A percentile compares a stretch with the other conserved stretches of the same genome.
phyloP scores from a whole-genome alignment of 1,140 invertebrate genomes.

The Pectinophora gossypiella region DNA sequence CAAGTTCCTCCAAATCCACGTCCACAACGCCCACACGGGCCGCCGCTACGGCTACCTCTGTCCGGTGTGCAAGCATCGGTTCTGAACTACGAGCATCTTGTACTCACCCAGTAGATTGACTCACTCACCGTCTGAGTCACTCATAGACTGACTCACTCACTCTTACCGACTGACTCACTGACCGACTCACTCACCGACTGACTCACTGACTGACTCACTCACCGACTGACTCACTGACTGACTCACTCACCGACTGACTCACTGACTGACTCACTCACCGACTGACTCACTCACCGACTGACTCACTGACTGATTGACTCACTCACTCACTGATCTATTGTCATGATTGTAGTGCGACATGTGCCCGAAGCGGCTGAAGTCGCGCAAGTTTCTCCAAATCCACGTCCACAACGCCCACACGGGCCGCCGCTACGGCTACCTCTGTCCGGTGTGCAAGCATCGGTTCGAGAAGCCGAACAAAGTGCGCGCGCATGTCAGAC shows the following conservation, averaged over 20 bases:
- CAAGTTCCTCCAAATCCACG: slow-evolving; percentile 65
- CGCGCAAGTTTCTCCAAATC: slow-evolving; percentile 62
- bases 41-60: slow-evolving; percentile 56
- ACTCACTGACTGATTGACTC: too few relatives aligned
- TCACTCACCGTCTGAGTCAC: slow-evolving; percentile 47
- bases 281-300: too few relatives aligned
- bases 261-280: too few relatives aligned
- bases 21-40: slow-evolving; percentile 61
- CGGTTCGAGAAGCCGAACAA: slow-evolving; percentile 63
- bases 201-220: too few relatives aligned
- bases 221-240: too few relatives aligned
- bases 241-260: too few relatives aligned
- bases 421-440: slow-evolving; percentile 50
- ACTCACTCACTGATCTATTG: too few relatives aligned
- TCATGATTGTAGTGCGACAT: too few relatives aligned
- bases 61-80: slow-evolving; percentile 47
- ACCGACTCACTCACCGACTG: too few relatives aligned
- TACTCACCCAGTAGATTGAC: slow-evolving; percentile 44
- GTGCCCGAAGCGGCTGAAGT: slow-evolving; percentile 49
- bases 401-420: slow-evolving; percentile 66
- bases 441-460: slow-evolving; percentile 52
- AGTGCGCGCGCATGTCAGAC: slow-evolving; percentile 47
- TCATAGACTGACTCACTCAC: too few relatives aligned
- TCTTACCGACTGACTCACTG: too few relatives aligned
- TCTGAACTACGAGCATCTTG: slow-evolving; percentile 59